These are phyloP conservation scores for Diabrotica virgifera DNA, from an alignment of 1,140 invertebrate genomes.

Conservation along the genomic window DNA sequence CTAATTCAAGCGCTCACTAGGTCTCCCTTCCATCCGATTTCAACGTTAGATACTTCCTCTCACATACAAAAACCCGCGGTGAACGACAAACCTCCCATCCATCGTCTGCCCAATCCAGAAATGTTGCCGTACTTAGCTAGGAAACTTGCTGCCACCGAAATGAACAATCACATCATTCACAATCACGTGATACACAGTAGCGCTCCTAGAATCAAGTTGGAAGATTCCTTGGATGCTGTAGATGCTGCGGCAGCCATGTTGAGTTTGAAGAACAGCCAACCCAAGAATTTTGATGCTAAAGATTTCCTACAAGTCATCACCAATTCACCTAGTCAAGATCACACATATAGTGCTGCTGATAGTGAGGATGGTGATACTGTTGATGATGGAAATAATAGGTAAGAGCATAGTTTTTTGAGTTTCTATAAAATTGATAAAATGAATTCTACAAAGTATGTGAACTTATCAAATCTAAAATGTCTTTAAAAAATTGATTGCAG, in stretches of 20 bases:
- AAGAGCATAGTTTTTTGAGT: too few species aligned
- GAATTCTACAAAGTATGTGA: too few species aligned
- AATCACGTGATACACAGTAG: neutral
- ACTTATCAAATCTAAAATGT: too few species aligned
- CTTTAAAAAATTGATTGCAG: too few species aligned
- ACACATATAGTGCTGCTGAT: conserved; percentile 66
- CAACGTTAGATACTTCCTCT: conserved; percentile 49
- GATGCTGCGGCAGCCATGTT: conserved; percentile 82
- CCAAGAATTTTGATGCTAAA: conserved; percentile 45
- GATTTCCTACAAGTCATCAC: conserved; percentile 61
- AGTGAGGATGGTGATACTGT: conserved; percentile 31
- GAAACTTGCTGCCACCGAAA: conserved; percentile 55
- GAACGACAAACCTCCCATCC: conserved; percentile 38
- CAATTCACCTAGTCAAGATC: conserved; percentile 73
- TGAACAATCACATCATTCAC: conserved; percentile 31
- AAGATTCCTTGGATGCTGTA: conserved; percentile 64
- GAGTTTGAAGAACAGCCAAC: conserved; percentile 68
- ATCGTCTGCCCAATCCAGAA: conserved; percentile 63
- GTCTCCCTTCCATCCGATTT: conserved; percentile 77
- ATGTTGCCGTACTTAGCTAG: conserved; percentile 76
- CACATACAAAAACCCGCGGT: conserved; percentile 33
- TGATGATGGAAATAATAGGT: conserved; percentile 12
- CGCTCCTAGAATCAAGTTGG: conserved; percentile 25
- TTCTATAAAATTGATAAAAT: too few species aligned
- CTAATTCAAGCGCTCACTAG: conserved; percentile 79